These are phyloP conservation scores for Odontothrips loti DNA, from an alignment of 2,888 invertebrate genomes.

Conservation along the genomic window DNA sequence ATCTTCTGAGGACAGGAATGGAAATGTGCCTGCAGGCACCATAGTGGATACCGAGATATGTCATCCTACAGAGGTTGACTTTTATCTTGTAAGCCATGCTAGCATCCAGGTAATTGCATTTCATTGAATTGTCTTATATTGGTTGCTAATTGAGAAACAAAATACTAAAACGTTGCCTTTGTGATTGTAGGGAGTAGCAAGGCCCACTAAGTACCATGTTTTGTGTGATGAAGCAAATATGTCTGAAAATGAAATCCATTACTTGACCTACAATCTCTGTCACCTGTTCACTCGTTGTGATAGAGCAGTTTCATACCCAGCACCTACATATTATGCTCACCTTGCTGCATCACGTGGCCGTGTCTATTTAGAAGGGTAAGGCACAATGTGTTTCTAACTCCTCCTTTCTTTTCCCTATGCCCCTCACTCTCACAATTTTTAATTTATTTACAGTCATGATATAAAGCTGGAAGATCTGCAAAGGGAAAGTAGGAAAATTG, in stretches of 20 bases:
- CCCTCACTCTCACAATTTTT: neutral
- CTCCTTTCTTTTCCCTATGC: neutral
- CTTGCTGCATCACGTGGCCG: constrained; percentile 72
- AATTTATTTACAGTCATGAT: neutral
- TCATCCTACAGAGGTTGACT: constrained; percentile 82
- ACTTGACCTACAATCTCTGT: constrained; percentile 75
- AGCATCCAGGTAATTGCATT: constrained; percentile 46
- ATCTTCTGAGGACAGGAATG: constrained; percentile 44
- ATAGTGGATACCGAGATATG: constrained; percentile 81
- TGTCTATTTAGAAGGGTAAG: constrained; percentile 46
- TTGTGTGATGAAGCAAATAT: constrained; percentile 74
- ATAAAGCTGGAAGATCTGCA: neutral
- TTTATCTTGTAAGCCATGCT: constrained; percentile 71
- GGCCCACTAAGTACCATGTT: constrained; percentile 81
- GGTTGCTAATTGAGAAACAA: neutral
- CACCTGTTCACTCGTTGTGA: constrained; percentile 81
- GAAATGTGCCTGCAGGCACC: constrained; percentile 81
- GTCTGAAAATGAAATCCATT: constrained; percentile 69
- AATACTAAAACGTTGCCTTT: constrained; percentile 18
- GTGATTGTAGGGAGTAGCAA: constrained; percentile 68
- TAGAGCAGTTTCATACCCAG: constrained; percentile 78
- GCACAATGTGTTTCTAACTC: neutral
- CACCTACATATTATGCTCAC: constrained; percentile 84
- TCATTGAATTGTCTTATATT: neutral
- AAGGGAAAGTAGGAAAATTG: neutral